Evolutionary conservation across 2,888 invertebrate genomes (phyloP), one percentile per base, ranked within the genome.

Genomic region (Steinernema scapterisci): DNA sequence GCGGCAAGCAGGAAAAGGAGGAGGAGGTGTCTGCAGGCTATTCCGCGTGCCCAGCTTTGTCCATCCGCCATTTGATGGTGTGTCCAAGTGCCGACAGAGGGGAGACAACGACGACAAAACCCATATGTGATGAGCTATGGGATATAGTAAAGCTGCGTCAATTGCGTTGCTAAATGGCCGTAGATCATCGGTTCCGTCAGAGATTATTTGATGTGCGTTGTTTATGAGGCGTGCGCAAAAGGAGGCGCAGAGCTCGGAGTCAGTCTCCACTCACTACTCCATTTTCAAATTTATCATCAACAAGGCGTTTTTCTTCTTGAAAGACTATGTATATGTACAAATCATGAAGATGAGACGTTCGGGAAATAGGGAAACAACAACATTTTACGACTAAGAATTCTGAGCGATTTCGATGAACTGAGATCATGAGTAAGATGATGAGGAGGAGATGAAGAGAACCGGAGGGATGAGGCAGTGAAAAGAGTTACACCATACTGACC

Each of bases 131-230:
- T 63, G 63, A 63, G 63, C 63, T 63, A 63, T 63, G 63, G 63
- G 63, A 38, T 63, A 63, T 63, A 63, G 63, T 63, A 63, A 63
- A 38, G 31, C 27, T 27, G 23, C 38, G 63, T 31, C 63, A 63
- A 63, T 63, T 63, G 63, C 63, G 63, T 63, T 63, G 63, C 63
- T 63, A 63, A 63, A 63, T 63, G 63, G 63, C 27, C 63, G 63
- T 63, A 63, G 16, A 63, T 63, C 63, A 63, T 63, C 63, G 63
- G 63, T 63, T 63, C 63, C 63, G 63, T 63, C 63, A 63, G 31
- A 63, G 63, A 63, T 63, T 63, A 63, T 63, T 63, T 63, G 63
- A 63, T 63, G 63, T 63, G 63, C 63, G 63, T 63, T 63, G 63
- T 63, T 63, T 63, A 63, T 63, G 63, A 63, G 63, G 63, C 63